phyloP scores from a whole-genome alignment of 2,797 vertebrate species.

The Brachyalestes nurse region DNA sequence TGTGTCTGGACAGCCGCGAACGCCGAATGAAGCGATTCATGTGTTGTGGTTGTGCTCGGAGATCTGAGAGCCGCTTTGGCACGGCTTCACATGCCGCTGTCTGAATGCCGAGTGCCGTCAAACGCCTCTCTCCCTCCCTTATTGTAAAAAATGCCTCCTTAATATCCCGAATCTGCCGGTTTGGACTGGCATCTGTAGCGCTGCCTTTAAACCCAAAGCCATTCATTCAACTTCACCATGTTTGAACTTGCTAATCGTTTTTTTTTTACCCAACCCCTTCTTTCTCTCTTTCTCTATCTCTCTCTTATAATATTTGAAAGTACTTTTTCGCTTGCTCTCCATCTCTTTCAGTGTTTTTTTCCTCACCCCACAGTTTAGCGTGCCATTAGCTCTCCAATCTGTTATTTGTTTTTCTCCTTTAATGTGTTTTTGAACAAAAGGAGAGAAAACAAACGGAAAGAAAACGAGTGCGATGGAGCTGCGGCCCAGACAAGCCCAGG shows the following conservation, averaged over 20 bases:
- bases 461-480: slow-evolving; percentile 36
- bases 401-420: slow-evolving; percentile 62
- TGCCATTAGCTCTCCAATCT: slow-evolving; percentile 59
- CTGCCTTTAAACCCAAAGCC: slow-evolving; percentile 49
- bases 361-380: slow-evolving; percentile 39
- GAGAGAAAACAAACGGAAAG: slow-evolving; percentile 45
- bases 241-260: slow-evolving; percentile 59
- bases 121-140: slow-evolving; percentile 37
- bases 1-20: slow-evolving; percentile 19
- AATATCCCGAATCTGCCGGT: slow-evolving; percentile 57
- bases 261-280: slow-evolving; percentile 5
- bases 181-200: slow-evolving; percentile 52
- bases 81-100: slow-evolving; percentile 52
- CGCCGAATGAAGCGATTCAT: slow-evolving; percentile 22
- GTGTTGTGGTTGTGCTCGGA: slow-evolving; percentile 49
- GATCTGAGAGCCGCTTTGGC: slow-evolving; percentile 55
- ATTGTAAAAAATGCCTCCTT: slow-evolving; percentile 48
- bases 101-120: slow-evolving; percentile 55
- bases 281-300: slow-evolving; percentile 7
- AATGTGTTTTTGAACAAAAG: slow-evolving; percentile 58
- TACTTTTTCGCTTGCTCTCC: background rate
- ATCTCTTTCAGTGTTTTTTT: slow-evolving; percentile 19
- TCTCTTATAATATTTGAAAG: background rate
- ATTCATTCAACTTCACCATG: slow-evolving; percentile 48
- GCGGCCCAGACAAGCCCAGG: slow-evolving; percentile 27